Conservation (phyloP, 2,113 vertebrate genomes). For the Calyptomena viridis region DNA sequence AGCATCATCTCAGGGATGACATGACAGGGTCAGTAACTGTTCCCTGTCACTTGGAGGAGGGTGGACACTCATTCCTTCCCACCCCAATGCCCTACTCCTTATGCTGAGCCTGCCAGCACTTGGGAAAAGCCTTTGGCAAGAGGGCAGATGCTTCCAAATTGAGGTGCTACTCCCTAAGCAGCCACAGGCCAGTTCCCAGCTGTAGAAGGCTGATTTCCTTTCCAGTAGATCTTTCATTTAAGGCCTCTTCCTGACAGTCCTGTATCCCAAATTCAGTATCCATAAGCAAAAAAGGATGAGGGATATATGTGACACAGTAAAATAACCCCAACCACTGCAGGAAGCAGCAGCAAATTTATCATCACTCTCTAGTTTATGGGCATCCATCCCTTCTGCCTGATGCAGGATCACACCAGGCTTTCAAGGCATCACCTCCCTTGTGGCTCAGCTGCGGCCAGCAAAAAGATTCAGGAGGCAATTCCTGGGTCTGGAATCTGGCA, state of each 20-base stretch:
- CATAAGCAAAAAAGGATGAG: not conserved
- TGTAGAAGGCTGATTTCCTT: not conserved
- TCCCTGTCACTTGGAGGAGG: not conserved
- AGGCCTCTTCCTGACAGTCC: not conserved
- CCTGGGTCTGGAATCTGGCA: not conserved
- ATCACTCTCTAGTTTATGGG: not conserved
- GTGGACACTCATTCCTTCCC: not conserved
- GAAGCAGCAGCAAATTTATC: not conserved
- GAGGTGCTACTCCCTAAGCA: not conserved
- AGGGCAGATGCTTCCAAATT: not conserved
- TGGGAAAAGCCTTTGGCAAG: not conserved
- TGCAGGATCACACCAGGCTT: not conserved
- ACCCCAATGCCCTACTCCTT: not conserved
- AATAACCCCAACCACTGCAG: not conserved
- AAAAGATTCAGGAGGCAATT: not conserved
- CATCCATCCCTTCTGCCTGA: not conserved
- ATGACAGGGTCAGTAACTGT: rapidly evolving
- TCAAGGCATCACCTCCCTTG: not conserved
- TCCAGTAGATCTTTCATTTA: not conserved
- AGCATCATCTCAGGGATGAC: not conserved
- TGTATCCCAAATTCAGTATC: not conserved
- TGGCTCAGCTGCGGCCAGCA: not conserved
- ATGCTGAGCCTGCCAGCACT: not conserved
- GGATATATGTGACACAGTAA: not conserved
- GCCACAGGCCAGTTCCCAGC: not conserved